Evolutionary conservation across 2,888 invertebrate species (phyloP).

Genomic region (Caenorhabditis japonica): DNA sequence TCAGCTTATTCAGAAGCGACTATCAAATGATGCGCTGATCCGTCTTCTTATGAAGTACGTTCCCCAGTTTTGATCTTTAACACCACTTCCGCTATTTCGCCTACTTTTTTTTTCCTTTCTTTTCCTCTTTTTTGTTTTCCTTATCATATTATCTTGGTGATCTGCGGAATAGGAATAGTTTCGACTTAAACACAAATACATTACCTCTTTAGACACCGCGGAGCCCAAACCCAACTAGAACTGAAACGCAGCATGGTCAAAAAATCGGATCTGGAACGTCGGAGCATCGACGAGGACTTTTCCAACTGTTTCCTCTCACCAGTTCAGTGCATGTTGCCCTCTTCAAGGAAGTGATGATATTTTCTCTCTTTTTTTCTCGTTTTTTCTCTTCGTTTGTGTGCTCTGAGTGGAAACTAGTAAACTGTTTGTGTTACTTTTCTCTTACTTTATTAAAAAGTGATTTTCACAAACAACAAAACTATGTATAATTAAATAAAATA

Average conservation of each 20-base stretch:
- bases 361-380: slow-evolving; percentile 32
- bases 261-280: slow-evolving; percentile 57
- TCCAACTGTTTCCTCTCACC: slow-evolving; percentile 69
- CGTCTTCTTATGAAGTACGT: slow-evolving; percentile 61
- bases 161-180: background rate
- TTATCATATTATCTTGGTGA: background rate
- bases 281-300: slow-evolving; percentile 65
- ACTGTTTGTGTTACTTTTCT: slow-evolving; percentile 11
- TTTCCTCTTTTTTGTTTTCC: slow-evolving; percentile 9
- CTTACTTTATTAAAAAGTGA: background rate
- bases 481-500: too few relatives aligned
- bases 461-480: background rate
- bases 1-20: slow-evolving; percentile 55
- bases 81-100: background rate
- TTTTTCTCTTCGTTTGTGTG: slow-evolving; percentile 29
- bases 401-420: slow-evolving; percentile 48
- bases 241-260: slow-evolving; percentile 54
- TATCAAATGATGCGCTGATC: slow-evolving; percentile 61
- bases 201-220: slow-evolving; percentile 45
- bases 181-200: background rate
- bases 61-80: slow-evolving; percentile 10
- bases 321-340: slow-evolving; percentile 66
- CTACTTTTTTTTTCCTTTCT: background rate
- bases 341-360: slow-evolving; percentile 47
- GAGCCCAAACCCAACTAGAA: slow-evolving; percentile 38